phyloP scores from a whole-genome alignment of 1,140 invertebrate species.

The Drusus annulatus region DNA sequence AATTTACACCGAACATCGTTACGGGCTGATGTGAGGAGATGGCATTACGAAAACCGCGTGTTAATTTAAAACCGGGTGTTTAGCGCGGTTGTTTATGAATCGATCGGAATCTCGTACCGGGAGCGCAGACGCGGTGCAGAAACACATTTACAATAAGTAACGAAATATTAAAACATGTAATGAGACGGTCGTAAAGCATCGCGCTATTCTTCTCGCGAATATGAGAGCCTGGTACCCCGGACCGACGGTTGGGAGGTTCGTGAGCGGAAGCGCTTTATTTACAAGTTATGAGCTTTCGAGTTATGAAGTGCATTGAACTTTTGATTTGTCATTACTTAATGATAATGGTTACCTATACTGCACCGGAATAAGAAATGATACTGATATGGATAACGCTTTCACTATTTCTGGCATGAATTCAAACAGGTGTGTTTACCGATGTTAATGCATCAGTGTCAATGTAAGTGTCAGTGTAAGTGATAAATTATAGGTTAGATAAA shows the following conservation, averaged over 20 bases:
- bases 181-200: slow-evolving; percentile 53
- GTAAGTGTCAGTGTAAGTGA: too few species aligned
- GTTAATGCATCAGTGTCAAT: too few species aligned
- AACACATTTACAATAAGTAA: slow-evolving; percentile 55
- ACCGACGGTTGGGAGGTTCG: slow-evolving; percentile 34
- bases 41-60: slow-evolving; percentile 35
- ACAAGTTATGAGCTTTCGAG: slow-evolving; percentile 31
- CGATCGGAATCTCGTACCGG: slow-evolving; percentile 43
- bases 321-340: too few species aligned
- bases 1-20: slow-evolving; percentile 51
- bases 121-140: slow-evolving; percentile 34
- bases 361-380: too few species aligned
- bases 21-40: slow-evolving; percentile 31
- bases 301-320: too few species aligned
- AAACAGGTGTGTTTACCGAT: too few species aligned
- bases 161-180: slow-evolving; percentile 57
- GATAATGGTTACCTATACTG: too few species aligned
- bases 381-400: too few species aligned
- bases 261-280: slow-evolving; percentile 53
- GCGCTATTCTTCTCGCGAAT: slow-evolving; percentile 17
- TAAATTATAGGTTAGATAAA: too few species aligned
- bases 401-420: too few species aligned
- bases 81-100: slow-evolving; percentile 47
- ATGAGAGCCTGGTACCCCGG: slow-evolving; percentile 33
- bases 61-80: slow-evolving; percentile 50